Conservation (phyloP, 2,797 vertebrate genomes). For the Sebastes cheni region DNA sequence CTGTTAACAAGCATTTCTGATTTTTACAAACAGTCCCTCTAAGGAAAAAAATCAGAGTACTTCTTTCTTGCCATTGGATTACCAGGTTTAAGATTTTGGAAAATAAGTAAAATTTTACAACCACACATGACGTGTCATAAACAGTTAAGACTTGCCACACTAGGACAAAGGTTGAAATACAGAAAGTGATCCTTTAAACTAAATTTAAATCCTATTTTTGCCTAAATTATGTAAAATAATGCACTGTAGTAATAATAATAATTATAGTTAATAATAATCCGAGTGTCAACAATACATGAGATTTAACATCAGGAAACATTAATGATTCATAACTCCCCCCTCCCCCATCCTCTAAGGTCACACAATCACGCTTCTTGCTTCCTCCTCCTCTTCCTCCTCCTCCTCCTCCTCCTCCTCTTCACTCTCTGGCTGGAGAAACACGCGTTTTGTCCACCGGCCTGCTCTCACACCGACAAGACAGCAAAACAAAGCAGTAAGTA, state of each 20-base stretch:
- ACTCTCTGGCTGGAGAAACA: constrained; percentile 50
- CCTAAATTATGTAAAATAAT: not conserved
- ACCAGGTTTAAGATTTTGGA: too few relatives aligned
- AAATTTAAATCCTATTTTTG: not conserved
- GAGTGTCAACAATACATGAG: not conserved
- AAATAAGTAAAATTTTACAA: not conserved
- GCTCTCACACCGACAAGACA: not conserved
- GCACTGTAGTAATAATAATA: not conserved
- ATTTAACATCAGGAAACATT: not conserved
- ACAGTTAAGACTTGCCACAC: not conserved
- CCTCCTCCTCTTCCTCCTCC: constrained; percentile 3
- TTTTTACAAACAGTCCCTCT: not conserved
- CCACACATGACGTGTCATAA: not conserved
- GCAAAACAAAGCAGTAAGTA: constrained; percentile 67
- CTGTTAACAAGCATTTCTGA: too few relatives aligned
- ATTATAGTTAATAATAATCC: too few relatives aligned
- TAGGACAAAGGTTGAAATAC: not conserved
- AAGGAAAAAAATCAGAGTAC: not conserved
- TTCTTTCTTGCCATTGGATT: not conserved
- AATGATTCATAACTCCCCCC: constrained; percentile 16
- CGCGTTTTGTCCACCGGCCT: constrained; percentile 58
- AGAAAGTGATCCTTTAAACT: not conserved
- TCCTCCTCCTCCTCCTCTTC: constrained; percentile 50
- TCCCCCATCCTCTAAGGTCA: not conserved
- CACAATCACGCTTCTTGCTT: not conserved